phyloP scores from a whole-genome alignment of 2,888 invertebrate genomes.

The Seira musarum region DNA sequence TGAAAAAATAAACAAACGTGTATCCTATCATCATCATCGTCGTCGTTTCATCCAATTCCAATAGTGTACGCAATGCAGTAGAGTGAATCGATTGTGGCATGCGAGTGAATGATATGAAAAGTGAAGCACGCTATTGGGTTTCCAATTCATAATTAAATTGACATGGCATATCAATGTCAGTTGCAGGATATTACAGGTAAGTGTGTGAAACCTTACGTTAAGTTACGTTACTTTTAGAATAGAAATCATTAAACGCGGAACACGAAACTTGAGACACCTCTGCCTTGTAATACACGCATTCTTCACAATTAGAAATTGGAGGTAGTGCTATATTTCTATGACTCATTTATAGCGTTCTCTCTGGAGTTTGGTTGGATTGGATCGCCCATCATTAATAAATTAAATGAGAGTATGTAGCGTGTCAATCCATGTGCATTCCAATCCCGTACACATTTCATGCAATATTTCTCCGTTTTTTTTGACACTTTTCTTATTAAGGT shows the following conservation, averaged over 20 bases:
- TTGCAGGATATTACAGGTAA: conserved; percentile 44
- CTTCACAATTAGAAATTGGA: neutral
- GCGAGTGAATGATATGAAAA: conserved; percentile 39
- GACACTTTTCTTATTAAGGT: too few relatives aligned
- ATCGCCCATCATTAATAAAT: too few relatives aligned
- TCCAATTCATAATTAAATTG: conserved; percentile 56
- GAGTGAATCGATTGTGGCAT: neutral
- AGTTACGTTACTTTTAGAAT: neutral
- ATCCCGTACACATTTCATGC: too few relatives aligned
- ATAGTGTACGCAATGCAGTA: neutral
- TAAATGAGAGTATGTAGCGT: too few relatives aligned
- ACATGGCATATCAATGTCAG: conserved; percentile 49
- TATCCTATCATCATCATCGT: too few relatives aligned
- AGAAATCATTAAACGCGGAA: neutral
- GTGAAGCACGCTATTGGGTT: conserved; percentile 50
- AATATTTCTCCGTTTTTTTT: too few relatives aligned
- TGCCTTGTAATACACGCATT: neutral
- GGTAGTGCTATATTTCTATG: neutral
- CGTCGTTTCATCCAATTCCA: too few relatives aligned
- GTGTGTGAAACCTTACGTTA: neutral
- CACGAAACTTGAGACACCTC: neutral
- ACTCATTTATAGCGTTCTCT: neutral
- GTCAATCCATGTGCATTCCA: too few relatives aligned
- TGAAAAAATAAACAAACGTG: too few relatives aligned
- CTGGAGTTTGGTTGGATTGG: neutral